Evolutionary conservation across 2,113 vertebrate species (phyloP).

Genomic region (Phaetusa simplex): DNA sequence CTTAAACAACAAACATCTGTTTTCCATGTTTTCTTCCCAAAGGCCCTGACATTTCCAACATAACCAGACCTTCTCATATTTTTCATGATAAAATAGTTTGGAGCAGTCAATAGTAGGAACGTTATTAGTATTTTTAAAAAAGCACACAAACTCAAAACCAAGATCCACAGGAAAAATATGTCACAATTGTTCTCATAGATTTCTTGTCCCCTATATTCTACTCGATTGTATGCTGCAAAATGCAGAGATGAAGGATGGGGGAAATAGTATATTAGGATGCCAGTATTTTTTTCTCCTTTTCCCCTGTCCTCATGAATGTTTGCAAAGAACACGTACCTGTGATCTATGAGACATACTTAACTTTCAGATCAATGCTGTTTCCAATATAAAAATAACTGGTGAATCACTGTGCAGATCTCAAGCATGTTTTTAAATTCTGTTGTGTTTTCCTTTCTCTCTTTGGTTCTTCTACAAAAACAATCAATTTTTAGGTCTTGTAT

Average conservation of each 20-base stretch:
- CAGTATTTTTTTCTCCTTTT: not conserved
- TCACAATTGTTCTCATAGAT: not conserved
- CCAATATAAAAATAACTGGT: not conserved
- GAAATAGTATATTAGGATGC: not conserved
- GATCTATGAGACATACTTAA: not conserved
- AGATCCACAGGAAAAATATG: not conserved
- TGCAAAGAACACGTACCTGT: not conserved
- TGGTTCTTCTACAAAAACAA: not conserved
- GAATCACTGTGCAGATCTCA: constrained; percentile 1
- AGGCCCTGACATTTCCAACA: constrained; percentile 21
- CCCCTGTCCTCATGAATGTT: not conserved
- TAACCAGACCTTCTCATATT: not conserved
- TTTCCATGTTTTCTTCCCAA: constrained; percentile 33
- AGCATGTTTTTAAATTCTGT: not conserved
- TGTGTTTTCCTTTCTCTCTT: not conserved
- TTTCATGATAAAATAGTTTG: not conserved
- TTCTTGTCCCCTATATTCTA: not conserved
- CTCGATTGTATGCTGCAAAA: not conserved
- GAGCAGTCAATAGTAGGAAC: not conserved
- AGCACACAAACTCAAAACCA: not conserved
- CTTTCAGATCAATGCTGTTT: not conserved
- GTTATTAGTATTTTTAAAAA: not conserved
- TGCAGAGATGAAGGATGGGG: not conserved
- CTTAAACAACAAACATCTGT: constrained; percentile 63
- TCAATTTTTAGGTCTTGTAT: not conserved